phyloP scores from a whole-genome alignment of 2,113 vertebrate species.

The Phyllostomus discolor region DNA sequence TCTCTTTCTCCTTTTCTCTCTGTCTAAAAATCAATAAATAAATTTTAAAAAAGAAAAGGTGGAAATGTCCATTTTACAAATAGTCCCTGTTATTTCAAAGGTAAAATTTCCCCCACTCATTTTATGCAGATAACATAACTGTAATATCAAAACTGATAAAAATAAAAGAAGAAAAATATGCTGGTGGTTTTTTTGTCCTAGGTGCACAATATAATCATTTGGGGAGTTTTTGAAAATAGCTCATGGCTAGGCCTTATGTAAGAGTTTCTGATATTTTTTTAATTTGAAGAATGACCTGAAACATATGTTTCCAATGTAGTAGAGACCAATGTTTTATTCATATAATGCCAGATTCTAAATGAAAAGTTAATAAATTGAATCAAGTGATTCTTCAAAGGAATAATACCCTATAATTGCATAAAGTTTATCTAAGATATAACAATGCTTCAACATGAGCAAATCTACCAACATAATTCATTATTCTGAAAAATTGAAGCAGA shows the following conservation, averaged over 20 bases:
- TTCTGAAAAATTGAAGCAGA: neutral
- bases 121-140: neutral
- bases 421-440: neutral
- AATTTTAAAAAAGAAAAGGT: neutral
- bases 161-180: neutral
- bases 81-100: neutral
- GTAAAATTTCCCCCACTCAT: neutral
- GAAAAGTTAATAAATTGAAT: neutral
- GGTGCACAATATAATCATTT: neutral
- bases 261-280: neutral
- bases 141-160: neutral
- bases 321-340: neutral
- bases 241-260: neutral
- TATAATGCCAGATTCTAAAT: neutral
- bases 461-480: conserved; percentile 5
- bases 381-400: neutral
- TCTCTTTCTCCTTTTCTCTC: too few relatives aligned
- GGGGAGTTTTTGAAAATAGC: neutral
- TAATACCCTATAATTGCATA: neutral
- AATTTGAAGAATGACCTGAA: neutral
- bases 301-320: neutral
- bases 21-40: too few relatives aligned
- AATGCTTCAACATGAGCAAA: neutral
- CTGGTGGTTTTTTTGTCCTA: neutral
- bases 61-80: neutral